Evolutionary conservation across 2,113 vertebrate genomes (phyloP), one percentile per base, ranked within the genome.

Genomic region (Macroglossus sobrinus): DNA sequence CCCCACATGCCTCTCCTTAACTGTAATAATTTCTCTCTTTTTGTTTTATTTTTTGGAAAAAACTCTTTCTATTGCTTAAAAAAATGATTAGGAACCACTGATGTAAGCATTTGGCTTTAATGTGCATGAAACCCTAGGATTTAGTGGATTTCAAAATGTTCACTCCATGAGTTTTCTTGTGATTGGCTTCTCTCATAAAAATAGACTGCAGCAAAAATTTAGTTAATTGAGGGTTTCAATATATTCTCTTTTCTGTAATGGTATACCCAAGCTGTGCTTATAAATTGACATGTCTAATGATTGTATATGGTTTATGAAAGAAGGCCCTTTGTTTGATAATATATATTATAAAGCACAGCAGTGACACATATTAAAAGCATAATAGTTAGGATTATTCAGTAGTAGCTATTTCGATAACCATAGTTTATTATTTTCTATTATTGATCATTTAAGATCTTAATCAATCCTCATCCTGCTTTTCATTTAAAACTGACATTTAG

Each of bases 101-200:
- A 64, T 59, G 78, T 82, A 91, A 81, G 28, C 71, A 12, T 74
- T 94, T 95, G 84, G 24, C n/a, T 47, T 87, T 93, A 91, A 72
- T 93, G 68, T 89, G 38, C 35, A 68, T 19, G 16, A 61, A 85
- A 76, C 47, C 38, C 47, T 72, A 82, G 64, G 88, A 64, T 82
- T 85, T 93, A 95, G 92, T 76, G 64, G 84, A 66, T 93, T 97
- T 89, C 76, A 72, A 96, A 97, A 61, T 53, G 71, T 91, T 95
- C 11, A 0, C 43, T 92, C 47, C 21, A 66, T 74, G 72, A 71
- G 45, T 91, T 96, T 96, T 88, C 85, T 80, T 78, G 14, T 94
- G 47, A 87, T 94, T 72, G 71, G 28, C 68, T 96, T 96, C 22
- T 84, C 72, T 91, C 55, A 68, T 92, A 88, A 94, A 93, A 93